Evolutionary conservation across 2,888 invertebrate species (phyloP).

Genomic region (Leptinotarsa tumamoca): DNA sequence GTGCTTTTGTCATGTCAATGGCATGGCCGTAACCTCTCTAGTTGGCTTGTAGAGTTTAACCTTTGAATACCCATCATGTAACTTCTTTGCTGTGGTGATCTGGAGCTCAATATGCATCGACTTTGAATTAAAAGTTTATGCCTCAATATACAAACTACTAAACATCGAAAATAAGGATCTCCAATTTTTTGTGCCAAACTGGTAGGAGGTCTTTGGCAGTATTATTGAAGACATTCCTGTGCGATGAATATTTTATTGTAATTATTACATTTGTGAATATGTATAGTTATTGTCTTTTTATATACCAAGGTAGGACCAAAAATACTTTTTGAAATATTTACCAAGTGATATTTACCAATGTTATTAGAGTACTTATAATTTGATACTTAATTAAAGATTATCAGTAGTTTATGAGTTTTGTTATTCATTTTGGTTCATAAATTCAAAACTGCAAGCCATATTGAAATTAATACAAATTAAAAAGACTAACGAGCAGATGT

Average conservation of each 20-base stretch:
- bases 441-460: background rate
- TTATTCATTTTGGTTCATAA: background rate
- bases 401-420: background rate
- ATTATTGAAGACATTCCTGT: slow-evolving; percentile 10
- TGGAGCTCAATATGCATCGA: too few species aligned
- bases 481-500: too few species aligned
- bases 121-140: too few species aligned
- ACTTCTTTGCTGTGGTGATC: too few species aligned
- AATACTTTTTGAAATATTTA: slow-evolving; percentile 10
- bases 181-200: background rate
- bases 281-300: slow-evolving; percentile 22
- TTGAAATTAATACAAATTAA: too few species aligned
- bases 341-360: slow-evolving; percentile 18
- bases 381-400: background rate
- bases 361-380: slow-evolving; percentile 12
- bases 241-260: background rate
- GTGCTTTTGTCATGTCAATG: too few species aligned
- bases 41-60: too few species aligned
- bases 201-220: slow-evolving; percentile 10
- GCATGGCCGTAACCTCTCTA: too few species aligned
- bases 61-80: too few species aligned
- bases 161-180: background rate
- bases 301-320: slow-evolving; percentile 7
- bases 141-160: background rate
- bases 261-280: slow-evolving; percentile 12